Evolutionary conservation across 2,888 invertebrate genomes (phyloP), one percentile per base, ranked within the genome.

Genomic region (Latrodectus elegans): DNA sequence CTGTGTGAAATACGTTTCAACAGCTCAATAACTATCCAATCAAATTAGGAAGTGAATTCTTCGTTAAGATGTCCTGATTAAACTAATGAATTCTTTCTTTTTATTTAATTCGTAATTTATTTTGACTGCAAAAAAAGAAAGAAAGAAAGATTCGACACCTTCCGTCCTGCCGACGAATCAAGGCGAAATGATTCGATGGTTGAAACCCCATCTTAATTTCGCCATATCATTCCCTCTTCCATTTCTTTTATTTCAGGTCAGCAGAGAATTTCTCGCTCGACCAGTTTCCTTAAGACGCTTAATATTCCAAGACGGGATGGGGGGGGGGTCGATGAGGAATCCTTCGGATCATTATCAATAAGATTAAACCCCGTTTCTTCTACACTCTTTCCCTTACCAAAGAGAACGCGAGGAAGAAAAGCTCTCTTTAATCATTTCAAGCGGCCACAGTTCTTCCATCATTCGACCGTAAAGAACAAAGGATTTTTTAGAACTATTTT

Each of bases 281-380:
- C 15, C 79, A 60, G 55, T 53, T 75, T 51, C 17, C 74, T 80
- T 26, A 53, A 55, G 71, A 64, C 38, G 71, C 81, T 80, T 72
- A 76, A 86, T 81, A 86, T 75, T 79, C 76, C n/a, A 52, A 55
- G 15, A 78, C 4, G 22, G 22, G 65, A 71, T n/a, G n/a, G n/a
- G 64, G 15, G 17, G 11, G 22, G 67, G 67, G 17, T 17, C 12
- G 67, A 68, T 70, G 70, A 80, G 76, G 76, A 81, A 72, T 74
- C 65, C 55, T 70, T 60, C 84, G 67, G 76, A 86, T 86, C 80
- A 86, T 86, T 86, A 86, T 86, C 86, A 80, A 81, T 60, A 75
- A 81, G 86, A 86, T 86, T 86, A 86, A 86, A 73, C 70, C n/a
- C 60, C 80, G 70, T 70, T 70, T 65, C 12, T 60, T 15, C 77